phyloP scores from a whole-genome alignment of 2,797 vertebrate genomes.

The Loriculus beryllinus region DNA sequence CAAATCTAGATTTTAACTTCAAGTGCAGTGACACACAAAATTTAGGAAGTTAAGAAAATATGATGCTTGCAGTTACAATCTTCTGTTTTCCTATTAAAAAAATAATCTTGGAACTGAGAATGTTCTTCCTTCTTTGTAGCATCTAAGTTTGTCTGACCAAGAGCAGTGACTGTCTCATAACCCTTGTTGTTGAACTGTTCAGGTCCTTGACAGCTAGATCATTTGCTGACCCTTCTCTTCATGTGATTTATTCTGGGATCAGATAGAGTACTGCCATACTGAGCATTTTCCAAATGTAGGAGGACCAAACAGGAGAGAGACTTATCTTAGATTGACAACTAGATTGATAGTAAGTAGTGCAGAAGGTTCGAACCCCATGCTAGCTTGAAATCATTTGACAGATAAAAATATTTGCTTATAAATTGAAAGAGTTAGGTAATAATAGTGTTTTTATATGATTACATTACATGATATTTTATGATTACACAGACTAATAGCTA shows the following conservation, averaged over 20 bases:
- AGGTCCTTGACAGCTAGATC: neutral
- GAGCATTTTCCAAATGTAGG: neutral
- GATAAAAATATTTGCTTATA: constrained; percentile 59
- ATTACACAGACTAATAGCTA: constrained; percentile 63
- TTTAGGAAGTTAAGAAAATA: neutral
- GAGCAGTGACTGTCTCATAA: neutral
- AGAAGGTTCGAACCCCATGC: neutral
- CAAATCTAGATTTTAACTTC: neutral
- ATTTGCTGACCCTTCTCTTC: neutral
- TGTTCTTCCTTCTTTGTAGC: neutral
- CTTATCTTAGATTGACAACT: neutral
- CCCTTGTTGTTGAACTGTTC: neutral
- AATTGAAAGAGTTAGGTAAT: constrained; percentile 62
- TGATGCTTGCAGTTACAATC: neutral
- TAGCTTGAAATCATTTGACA: constrained; percentile 42
- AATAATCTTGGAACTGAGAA: neutral
- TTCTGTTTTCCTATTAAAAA: neutral
- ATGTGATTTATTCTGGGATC: constrained; percentile 38
- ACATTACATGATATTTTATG: constrained; percentile 54
- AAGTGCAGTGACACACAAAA: neutral
- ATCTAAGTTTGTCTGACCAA: neutral
- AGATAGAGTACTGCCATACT: neutral
- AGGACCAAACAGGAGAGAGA: neutral
- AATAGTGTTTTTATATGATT: constrained; percentile 52
- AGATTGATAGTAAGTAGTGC: neutral